Evolutionary conservation across 2,113 vertebrate species (phyloP).

Genomic region (Gymnarchus niloticus): DNA sequence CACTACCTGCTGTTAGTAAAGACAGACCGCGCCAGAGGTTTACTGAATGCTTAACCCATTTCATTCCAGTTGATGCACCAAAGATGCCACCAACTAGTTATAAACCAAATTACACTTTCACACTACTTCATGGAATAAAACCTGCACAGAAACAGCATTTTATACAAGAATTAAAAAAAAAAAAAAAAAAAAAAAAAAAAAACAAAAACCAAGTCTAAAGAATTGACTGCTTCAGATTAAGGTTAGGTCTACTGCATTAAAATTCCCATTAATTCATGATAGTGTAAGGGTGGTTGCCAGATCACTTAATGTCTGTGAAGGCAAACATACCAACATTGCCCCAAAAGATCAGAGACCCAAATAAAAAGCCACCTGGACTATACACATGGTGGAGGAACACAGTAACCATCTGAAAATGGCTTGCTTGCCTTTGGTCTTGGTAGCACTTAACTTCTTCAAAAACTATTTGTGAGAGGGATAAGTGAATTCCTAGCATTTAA

Average conservation of each 20-base stretch:
- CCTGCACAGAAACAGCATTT: constrained; percentile 9
- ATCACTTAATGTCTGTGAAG: not conserved
- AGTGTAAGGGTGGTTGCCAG: not conserved
- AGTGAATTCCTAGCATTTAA: not conserved
- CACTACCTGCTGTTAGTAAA: constrained; percentile 22
- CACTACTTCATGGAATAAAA: constrained; percentile 15
- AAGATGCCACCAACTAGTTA: constrained; percentile 15
- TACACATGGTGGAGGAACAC: not conserved
- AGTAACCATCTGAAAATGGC: constrained; percentile 16
- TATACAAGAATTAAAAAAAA: constrained; percentile 19
- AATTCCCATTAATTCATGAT: constrained; percentile 1
- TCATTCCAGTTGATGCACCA: not conserved
- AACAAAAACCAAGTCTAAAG: constrained; percentile 4
- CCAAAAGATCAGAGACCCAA: not conserved
- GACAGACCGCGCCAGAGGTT: constrained; percentile 22
- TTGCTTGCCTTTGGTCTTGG: constrained; percentile 39
- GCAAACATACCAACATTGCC: not conserved
- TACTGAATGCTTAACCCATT: not conserved
- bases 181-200: not conserved
- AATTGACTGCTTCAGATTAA: not conserved
- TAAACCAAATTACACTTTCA: constrained; percentile 10
- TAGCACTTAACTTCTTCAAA: constrained; percentile 25
- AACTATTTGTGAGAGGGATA: not conserved
- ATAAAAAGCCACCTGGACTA: not conserved
- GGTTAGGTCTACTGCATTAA: constrained; percentile 4